These are phyloP conservation scores for Blastobasis lacticolella DNA, from an alignment of 2,888 invertebrate genomes.

Conservation along the genomic window DNA sequence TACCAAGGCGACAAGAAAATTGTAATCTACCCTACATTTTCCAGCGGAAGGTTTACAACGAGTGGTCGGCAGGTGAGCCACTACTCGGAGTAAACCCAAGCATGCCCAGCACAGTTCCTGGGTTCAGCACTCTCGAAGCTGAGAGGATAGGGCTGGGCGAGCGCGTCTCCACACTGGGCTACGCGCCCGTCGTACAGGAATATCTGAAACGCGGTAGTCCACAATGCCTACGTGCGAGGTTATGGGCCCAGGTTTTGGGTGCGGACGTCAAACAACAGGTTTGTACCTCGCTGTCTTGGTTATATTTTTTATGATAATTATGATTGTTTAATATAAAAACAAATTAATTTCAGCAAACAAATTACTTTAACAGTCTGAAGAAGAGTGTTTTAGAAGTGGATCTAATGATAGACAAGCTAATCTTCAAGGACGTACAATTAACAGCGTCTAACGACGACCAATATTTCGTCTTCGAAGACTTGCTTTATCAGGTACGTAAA, in stretches of 20 bases:
- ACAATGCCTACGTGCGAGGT: conserved; percentile 81
- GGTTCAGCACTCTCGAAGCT: conserved; percentile 76
- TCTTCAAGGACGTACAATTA: conserved; percentile 96
- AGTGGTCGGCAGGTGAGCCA: conserved; percentile 85
- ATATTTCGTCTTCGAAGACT: conserved; percentile 97
- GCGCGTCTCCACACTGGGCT: conserved; percentile 83
- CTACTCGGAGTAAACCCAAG: conserved; percentile 81
- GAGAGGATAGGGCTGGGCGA: conserved; percentile 85
- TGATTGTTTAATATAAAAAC: too few species aligned
- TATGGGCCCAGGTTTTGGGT: conserved; percentile 92
- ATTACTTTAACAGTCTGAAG: conserved; percentile 87
- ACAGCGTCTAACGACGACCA: conserved; percentile 98
- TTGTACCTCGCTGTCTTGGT: conserved; percentile 8
- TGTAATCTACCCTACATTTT: conserved; percentile 11
- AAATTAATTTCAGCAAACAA: conserved; percentile 73
- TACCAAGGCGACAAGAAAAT: too few species aligned
- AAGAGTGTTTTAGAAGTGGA: conserved; percentile 89
- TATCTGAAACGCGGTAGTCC: conserved; percentile 91
- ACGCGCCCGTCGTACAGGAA: conserved; percentile 92
- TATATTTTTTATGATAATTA: not conserved
- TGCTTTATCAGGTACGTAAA: conserved; percentile 85
- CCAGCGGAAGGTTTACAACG: conserved; percentile 80
- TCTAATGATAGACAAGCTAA: conserved; percentile 93
- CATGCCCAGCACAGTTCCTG: conserved; percentile 67
- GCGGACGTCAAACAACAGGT: conserved; percentile 82